phyloP scores from a whole-genome alignment of 2,113 vertebrate genomes.

The Machaerirhynchus nigripectus region DNA sequence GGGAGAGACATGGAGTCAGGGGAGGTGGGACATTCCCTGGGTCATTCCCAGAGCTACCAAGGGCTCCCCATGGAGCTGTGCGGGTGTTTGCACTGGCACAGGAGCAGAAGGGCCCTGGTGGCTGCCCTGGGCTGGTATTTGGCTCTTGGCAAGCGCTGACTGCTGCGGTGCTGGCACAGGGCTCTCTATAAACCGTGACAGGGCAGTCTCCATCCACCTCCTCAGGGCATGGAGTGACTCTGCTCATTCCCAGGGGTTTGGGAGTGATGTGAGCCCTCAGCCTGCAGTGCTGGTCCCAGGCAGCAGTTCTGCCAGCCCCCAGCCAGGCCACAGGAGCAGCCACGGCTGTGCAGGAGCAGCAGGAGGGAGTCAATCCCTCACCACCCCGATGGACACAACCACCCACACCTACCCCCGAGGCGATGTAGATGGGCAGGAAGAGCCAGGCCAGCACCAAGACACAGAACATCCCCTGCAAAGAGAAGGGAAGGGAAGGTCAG shows the following conservation, averaged over 20 bases:
- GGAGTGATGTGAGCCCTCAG: not conserved
- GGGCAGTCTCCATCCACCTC: accelerated
- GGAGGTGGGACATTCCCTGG: accelerated
- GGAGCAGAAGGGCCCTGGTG: not conserved
- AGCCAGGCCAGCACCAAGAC: slow-evolving; percentile 91
- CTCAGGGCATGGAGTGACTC: accelerated
- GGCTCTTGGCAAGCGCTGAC: not conserved
- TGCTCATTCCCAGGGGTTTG: not conserved
- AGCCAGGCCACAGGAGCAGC: not conserved
- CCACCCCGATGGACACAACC: not conserved
- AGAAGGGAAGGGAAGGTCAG: not conserved
- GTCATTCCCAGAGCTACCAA: not conserved
- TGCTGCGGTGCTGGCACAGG: not conserved
- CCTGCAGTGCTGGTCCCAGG: not conserved
- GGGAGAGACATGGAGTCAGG: accelerated
- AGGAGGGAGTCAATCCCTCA: not conserved
- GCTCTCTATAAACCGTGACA: accelerated
- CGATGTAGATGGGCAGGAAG: slow-evolving; percentile 94
- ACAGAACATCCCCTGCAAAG: slow-evolving; percentile 84
- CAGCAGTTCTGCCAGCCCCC: not conserved
- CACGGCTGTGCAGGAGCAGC: not conserved
- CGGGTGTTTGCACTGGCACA: not conserved
- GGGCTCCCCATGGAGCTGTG: not conserved
- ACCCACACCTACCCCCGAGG: slow-evolving; percentile 81
- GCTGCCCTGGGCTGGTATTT: not conserved